phyloP scores from a whole-genome alignment of 37 sponge, comb jelly and placozoan genomes.

The Beroe ovata region DNA sequence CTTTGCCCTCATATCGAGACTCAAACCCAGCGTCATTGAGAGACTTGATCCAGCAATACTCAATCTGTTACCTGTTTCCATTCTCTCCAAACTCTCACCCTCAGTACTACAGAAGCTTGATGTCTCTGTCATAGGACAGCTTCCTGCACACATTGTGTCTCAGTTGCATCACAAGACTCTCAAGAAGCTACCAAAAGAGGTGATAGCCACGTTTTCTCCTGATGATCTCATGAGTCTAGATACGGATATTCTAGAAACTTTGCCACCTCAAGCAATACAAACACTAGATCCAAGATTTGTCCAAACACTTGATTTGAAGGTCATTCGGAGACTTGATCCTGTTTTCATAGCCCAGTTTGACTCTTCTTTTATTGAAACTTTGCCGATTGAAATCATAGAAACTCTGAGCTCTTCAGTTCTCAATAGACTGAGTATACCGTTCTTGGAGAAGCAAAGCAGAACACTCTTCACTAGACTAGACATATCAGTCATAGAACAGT shows the following conservation, averaged over 20 bases:
- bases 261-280: neutral
- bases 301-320: neutral
- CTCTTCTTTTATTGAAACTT: neutral
- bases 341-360: neutral
- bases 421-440: slow-evolving; percentile 29
- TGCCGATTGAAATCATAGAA: slow-evolving; percentile 37
- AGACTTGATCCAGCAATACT: neutral
- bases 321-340: neutral
- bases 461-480: slow-evolving; percentile 26
- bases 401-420: slow-evolving; percentile 1
- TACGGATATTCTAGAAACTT: neutral
- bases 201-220: neutral
- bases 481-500: slow-evolving; percentile 41
- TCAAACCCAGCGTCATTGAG: neutral
- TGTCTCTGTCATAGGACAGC: neutral
- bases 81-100: neutral
- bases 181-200: neutral
- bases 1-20: neutral
- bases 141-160: neutral
- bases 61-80: neutral
- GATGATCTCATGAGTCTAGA: neutral
- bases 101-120: slow-evolving; percentile 11
- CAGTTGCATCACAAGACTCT: neutral
- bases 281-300: neutral
- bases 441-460: neutral